Conservation (phyloP, 2,113 vertebrate species). For the Psittacula cyanocephala region DNA sequence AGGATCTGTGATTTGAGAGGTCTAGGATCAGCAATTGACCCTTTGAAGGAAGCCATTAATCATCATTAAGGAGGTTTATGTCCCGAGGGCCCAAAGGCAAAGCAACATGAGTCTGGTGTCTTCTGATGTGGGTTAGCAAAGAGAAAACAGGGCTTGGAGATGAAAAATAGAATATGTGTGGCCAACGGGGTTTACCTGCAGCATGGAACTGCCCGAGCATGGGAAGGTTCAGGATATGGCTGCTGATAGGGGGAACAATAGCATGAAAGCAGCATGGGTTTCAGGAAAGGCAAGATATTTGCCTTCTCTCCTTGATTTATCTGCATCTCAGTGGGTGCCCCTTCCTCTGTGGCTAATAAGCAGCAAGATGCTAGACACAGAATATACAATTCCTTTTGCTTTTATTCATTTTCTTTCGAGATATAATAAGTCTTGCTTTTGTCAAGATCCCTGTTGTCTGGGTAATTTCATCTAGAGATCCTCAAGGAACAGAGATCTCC, state of each 20-base stretch:
- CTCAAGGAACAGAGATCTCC: conserved; percentile 56
- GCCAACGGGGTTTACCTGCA: neutral
- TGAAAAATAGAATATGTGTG: neutral
- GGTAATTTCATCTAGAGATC: conserved; percentile 61
- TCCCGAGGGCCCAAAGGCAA: neutral
- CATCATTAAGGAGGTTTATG: neutral
- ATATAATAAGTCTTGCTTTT: conserved; percentile 48
- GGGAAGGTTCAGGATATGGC: neutral
- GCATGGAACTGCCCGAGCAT: neutral
- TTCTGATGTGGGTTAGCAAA: neutral
- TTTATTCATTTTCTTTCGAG: conserved; percentile 33
- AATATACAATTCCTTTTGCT: conserved; percentile 38
- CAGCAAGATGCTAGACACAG: neutral
- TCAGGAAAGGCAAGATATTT: conserved; percentile 17
- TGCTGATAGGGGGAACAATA: conserved; percentile 20
- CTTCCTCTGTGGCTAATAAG: conserved; percentile 58
- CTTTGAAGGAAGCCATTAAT: neutral
- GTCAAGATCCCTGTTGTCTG: conserved; percentile 58
- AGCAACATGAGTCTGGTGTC: neutral
- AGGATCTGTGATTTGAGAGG: neutral
- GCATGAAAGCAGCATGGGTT: neutral
- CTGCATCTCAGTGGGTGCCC: conserved; percentile 48
- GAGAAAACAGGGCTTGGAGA: neutral
- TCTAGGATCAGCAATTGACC: neutral
- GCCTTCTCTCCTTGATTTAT: conserved; percentile 24